These are phyloP conservation scores for Ganaspis brasiliensis DNA, from an alignment of 2,888 invertebrate genomes.

Conservation along the genomic window DNA sequence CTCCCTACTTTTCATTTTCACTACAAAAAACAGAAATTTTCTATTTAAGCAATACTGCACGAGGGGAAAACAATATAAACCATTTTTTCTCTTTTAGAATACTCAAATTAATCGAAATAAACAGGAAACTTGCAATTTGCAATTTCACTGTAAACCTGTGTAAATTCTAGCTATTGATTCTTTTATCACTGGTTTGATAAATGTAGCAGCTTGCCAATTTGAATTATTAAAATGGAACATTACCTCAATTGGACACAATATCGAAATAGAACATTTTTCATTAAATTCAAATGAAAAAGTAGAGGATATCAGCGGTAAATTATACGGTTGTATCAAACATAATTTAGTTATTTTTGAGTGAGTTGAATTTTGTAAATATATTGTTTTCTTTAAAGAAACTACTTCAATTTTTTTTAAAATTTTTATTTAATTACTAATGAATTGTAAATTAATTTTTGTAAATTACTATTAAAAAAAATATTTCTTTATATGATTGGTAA, in stretches of 20 bases:
- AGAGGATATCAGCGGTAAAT: background rate
- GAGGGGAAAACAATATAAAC: too few species aligned
- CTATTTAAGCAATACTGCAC: too few species aligned
- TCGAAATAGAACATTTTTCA: background rate
- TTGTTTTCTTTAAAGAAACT: background rate
- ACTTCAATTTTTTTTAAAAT: too few species aligned
- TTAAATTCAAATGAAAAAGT: constrained; percentile 3
- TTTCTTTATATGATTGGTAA: constrained; percentile 16
- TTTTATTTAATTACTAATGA: background rate
- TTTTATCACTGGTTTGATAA: constrained; percentile 68
- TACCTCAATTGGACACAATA: constrained; percentile 53
- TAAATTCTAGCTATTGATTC: constrained; percentile 72
- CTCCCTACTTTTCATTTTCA: too few species aligned
- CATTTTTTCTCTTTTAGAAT: too few species aligned
- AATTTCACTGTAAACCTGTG: too few species aligned
- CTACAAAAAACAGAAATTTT: too few species aligned
- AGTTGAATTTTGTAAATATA: background rate
- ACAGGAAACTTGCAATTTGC: too few species aligned
- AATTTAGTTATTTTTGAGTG: background rate
- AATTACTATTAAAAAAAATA: background rate
- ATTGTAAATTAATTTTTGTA: background rate
- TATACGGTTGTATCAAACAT: background rate
- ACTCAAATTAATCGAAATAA: too few species aligned
- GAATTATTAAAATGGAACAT: constrained; percentile 67
- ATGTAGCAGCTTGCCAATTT: constrained; percentile 69